phyloP scores from a whole-genome alignment of 2,113 vertebrate genomes.

The Silurus asotus region DNA sequence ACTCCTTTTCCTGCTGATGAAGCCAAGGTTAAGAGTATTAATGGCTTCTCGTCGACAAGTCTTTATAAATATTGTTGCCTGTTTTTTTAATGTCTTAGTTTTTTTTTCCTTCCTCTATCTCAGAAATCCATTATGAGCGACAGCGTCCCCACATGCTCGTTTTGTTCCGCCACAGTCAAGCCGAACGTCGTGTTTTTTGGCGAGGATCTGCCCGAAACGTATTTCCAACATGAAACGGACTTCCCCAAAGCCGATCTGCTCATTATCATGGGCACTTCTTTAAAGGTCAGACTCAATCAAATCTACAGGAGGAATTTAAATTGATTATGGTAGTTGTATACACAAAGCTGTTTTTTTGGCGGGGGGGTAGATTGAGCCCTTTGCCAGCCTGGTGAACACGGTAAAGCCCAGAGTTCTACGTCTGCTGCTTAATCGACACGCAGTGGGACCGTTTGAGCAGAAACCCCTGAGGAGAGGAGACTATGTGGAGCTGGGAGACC shows the following conservation, averaged over 20 bases:
- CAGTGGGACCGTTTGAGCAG: slow-evolving; percentile 73
- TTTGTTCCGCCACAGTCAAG: slow-evolving; percentile 76
- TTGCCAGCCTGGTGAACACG: slow-evolving; percentile 76
- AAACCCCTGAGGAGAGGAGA: slow-evolving; percentile 66
- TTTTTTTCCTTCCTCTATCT: neutral
- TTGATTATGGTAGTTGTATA: neutral
- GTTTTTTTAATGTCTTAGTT: neutral
- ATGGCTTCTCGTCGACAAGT: neutral
- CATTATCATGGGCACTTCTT: slow-evolving; percentile 79
- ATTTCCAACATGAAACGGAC: slow-evolving; percentile 72
- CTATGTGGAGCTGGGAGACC: slow-evolving; percentile 72
- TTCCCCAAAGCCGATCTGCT: slow-evolving; percentile 78
- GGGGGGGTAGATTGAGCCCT: slow-evolving; percentile 72
- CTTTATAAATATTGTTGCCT: neutral
- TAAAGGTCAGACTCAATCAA: slow-evolving; percentile 63
- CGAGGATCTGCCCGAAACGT: slow-evolving; percentile 76
- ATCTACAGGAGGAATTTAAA: neutral
- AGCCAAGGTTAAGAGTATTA: slow-evolving; percentile 66
- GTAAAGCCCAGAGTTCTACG: slow-evolving; percentile 72
- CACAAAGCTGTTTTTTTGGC: neutral
- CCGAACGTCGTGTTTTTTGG: slow-evolving; percentile 80
- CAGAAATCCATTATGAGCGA: slow-evolving; percentile 71
- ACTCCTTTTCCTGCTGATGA: slow-evolving; percentile 73
- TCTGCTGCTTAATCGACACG: slow-evolving; percentile 73
- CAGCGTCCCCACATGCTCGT: slow-evolving; percentile 67